Conservation (phyloP, 2,113 vertebrate genomes). For the Tapirus terrestris region DNA sequence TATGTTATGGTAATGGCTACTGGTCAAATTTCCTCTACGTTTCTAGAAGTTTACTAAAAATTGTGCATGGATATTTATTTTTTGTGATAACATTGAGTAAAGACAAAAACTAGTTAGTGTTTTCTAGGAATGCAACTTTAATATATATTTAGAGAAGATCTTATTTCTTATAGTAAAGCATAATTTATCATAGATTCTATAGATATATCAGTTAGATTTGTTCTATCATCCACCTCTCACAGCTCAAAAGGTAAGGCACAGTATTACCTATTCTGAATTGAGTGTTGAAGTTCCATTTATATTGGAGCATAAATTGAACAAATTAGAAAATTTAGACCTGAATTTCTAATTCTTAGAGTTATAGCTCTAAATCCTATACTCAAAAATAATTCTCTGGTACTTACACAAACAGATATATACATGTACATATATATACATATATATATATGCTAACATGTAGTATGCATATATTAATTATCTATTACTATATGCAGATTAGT, state of each 20-base stretch:
- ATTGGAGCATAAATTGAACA: not conserved
- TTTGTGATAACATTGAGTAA: constrained; percentile 37
- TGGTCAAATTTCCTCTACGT: not conserved
- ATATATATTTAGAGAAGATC: not conserved
- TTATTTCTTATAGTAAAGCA: not conserved
- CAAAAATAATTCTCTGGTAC: not conserved
- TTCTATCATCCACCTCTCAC: not conserved
- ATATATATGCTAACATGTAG: not conserved
- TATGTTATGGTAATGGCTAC: constrained; percentile 25
- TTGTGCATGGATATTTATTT: not conserved
- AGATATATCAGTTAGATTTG: not conserved
- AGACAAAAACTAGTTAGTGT: not conserved
- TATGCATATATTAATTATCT: not conserved
- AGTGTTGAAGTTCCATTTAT: not conserved
- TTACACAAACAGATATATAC: not conserved
- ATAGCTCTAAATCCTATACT: not conserved
- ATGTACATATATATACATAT: not conserved
- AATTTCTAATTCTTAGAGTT: not conserved
- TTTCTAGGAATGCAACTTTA: constrained; percentile 18
- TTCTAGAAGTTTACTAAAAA: constrained; percentile 64
- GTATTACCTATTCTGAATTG: not conserved
- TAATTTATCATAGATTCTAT: not conserved
- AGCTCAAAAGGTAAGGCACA: not conserved
- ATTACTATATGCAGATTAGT: not conserved
- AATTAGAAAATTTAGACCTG: not conserved